Evolutionary conservation across 2,797 vertebrate species (phyloP).

Genomic region (Apodemus agrarius): DNA sequence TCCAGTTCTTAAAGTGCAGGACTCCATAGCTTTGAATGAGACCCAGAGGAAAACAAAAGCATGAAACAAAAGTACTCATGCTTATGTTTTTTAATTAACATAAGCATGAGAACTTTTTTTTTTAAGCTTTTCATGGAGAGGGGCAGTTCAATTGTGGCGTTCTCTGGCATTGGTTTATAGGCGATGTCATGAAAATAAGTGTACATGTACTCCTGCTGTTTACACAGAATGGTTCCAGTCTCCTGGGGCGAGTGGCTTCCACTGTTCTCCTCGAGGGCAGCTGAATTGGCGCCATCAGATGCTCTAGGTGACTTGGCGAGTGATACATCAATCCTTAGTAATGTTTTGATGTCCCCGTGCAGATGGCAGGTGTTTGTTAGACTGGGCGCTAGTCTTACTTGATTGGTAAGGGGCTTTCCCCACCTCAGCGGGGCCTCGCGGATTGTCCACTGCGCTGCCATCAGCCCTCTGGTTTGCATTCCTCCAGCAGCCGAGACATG

Average conservation of each 20-base stretch:
- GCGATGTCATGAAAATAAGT: neutral
- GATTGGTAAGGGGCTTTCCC: neutral
- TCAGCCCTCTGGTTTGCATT: neutral
- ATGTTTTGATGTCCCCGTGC: neutral
- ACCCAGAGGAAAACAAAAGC: neutral
- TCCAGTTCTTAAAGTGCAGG: neutral
- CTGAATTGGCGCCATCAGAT: neutral
- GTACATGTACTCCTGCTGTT: neutral
- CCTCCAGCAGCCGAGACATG: neutral
- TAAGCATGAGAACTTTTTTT: neutral
- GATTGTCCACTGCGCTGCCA: neutral
- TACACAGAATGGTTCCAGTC: neutral
- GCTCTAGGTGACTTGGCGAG: neutral
- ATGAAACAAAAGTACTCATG: too few species aligned
- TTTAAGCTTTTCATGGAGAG: accelerated
- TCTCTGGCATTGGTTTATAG: neutral
- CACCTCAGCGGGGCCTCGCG: neutral
- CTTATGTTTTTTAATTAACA: neutral
- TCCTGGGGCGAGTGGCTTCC: neutral
- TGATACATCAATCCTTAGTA: neutral
- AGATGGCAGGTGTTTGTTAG: neutral
- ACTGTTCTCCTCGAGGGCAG: too few species aligned
- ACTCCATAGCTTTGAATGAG: neutral
- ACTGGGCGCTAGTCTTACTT: neutral
- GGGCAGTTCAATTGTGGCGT: neutral